phyloP scores from a whole-genome alignment of 2,797 vertebrate genomes.

The Threskiornis aethiopicus region DNA sequence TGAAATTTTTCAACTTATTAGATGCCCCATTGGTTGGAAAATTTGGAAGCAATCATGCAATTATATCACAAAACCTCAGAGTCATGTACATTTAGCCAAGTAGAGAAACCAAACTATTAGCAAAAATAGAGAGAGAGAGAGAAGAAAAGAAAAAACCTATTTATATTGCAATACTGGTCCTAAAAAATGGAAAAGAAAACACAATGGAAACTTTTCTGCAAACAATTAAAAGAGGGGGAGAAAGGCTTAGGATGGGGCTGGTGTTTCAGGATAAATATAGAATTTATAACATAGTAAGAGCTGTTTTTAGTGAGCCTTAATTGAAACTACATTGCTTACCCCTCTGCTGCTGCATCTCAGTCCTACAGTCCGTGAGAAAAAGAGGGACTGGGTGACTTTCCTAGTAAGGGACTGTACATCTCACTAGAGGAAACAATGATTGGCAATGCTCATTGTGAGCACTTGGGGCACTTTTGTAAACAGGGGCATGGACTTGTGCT shows the following conservation, averaged over 20 bases:
- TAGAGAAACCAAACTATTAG: constrained; percentile 70
- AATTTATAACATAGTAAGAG: constrained; percentile 76
- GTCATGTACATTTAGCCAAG: constrained; percentile 63
- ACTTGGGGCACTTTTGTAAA: constrained; percentile 19
- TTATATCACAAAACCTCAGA: constrained; percentile 71
- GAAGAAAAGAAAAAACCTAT: constrained; percentile 34
- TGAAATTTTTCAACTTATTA: constrained; percentile 71
- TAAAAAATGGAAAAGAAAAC: constrained; percentile 67
- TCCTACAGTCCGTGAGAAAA: constrained; percentile 34
- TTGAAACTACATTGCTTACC: constrained; percentile 70
- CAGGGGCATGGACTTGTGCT: constrained; percentile 6
- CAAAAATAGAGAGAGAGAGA: constrained; percentile 37
- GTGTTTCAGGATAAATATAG: constrained; percentile 73
- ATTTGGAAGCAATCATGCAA: constrained; percentile 70
- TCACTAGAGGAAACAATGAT: constrained; percentile 38
- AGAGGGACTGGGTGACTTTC: constrained; percentile 17
- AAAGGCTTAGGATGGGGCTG: constrained; percentile 23
- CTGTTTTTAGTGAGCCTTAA: constrained; percentile 71
- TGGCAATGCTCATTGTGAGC: constrained; percentile 24
- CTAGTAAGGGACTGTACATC: neutral
- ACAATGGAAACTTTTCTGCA: constrained; percentile 74
- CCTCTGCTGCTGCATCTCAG: neutral
- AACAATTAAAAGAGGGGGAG: constrained; percentile 61
- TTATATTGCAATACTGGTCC: constrained; percentile 70
- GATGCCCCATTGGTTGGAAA: constrained; percentile 63